Base-by-base conservation (phyloP, 2,888 invertebrate species). In the Eilema griseolum region DNA sequence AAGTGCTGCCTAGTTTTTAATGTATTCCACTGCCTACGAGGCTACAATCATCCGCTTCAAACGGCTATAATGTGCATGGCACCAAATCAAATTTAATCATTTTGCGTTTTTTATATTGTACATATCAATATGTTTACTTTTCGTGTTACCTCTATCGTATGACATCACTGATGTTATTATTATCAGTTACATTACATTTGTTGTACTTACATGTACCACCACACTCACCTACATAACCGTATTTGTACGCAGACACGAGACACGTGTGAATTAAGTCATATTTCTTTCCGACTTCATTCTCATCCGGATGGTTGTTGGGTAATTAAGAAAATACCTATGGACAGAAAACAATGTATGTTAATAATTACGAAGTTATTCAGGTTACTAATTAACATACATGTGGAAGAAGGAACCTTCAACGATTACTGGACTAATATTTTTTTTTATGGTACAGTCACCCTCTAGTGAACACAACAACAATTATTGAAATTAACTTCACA, bases 251-350 rank as follows among this genome's bases (percentile, higher is more conserved):
- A 46, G 26, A 31, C 67, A 70, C 67, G 67, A 60, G 67, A 67
- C 46, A 66, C 76, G 79, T 82, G 81, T 72, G 81, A 81, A 82
- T 67, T 61, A 24, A 72, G 61, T 75, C 62, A 71, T 70, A 76
- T 76, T 71, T 59, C 66, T 71, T 76, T 77, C 80, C 67, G 64
- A 76, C 74, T 33, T 65, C 59, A 74, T 77, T 77, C 70, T 66
- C 72, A 78, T 83, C 82, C 82, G 82, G 83, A 82, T 82, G 71
- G 66, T 74, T 79, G 56, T 23, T 31, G 31, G 61, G 71, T 73
- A 83, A 81, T 82, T 82, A 82, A 69, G 61, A 72, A 71, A 68
- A 81, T 82, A 70, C 33, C 63, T 72, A 31, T 65, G 69, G 68
- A 74, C 69, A 68, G 65, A 77, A 74, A 70, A 66, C 64, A 66